A percentile compares a stretch with the other conserved stretches of the same genome.
These are phyloP conservation scores for Cheilosia soror DNA, from an alignment of 2,888 invertebrate genomes.

Conservation along the genomic window DNA sequence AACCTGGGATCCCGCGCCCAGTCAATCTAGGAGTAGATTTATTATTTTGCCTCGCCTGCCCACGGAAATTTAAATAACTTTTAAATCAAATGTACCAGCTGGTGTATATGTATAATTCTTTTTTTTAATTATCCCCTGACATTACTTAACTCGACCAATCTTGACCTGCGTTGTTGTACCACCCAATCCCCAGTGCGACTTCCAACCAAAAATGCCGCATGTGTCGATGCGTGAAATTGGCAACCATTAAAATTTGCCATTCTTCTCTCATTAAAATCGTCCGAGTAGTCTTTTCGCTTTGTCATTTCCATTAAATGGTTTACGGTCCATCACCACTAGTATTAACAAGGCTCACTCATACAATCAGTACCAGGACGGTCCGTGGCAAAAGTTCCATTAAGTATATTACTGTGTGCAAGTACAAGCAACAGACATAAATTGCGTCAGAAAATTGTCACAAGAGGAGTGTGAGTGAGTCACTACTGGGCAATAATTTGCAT, in stretches of 20 bases:
- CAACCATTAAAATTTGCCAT: conserved; percentile 30
- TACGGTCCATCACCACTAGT: conserved; percentile 45
- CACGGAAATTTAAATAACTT: neutral
- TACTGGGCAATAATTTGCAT: conserved; percentile 55
- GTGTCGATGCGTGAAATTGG: conserved; percentile 46
- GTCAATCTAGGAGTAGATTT: too few relatives aligned
- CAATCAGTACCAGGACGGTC: neutral
- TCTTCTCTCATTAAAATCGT: conserved; percentile 40
- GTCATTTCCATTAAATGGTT: conserved; percentile 60
- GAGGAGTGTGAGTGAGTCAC: conserved; percentile 6
- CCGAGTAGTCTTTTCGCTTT: conserved; percentile 46
- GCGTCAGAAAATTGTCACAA: conserved; percentile 57
- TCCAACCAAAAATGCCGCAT: conserved; percentile 4
- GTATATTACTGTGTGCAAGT: neutral
- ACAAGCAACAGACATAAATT: conserved; percentile 56
- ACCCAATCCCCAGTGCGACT: conserved; percentile 18
- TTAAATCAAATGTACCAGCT: neutral
- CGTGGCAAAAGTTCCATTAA: neutral
- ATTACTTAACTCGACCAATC: conserved; percentile 25
- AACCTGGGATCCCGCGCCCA: too few relatives aligned
- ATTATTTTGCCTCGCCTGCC: too few relatives aligned
- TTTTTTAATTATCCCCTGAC: conserved; percentile 16
- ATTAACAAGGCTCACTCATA: conserved; percentile 34
- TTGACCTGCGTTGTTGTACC: conserved; percentile 14
- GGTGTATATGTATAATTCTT: neutral